Evolutionary conservation across 2,888 invertebrate species (phyloP), one percentile per base, ranked within the genome.

Genomic region (Dyspetes luteomarginatus): DNA sequence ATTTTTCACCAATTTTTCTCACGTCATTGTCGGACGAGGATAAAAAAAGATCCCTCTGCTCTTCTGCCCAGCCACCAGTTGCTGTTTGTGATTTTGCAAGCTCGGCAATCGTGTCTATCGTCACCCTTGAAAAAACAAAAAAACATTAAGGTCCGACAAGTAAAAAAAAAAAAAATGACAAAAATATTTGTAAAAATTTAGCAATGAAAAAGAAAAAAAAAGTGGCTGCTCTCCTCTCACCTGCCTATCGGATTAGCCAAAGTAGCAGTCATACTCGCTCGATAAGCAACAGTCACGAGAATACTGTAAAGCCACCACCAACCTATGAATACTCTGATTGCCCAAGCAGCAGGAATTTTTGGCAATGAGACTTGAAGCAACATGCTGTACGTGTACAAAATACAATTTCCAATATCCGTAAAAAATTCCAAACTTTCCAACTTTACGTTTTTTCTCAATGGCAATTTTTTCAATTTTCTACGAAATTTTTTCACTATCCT

Each of bases 231-330:
- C 28, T 19, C 12, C 26, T 76, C 84, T 88, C 91, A 95, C 95
- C 94, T 94, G 9, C 95, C 95, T 0, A 95, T 93, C 26, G 97
- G 97, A 90, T 95, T 96, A 0, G 97, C 96, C 58, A 97, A 92
- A 68, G 96, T 96, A 0, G 97, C 97, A 0, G 97, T 97, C 94
- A 97, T 95, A 86, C 97, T 97, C 0, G 97, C 97, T 87, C 96
- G 93, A 89, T 97, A 97, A 0, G 96, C 94, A 0, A 97, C 96
- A 0, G 96, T 96, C 3, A 97, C 93, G 2, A 97, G 93, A 80
- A 97, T 95, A 87, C 96, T 96, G 89, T 97, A 97, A 1, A 97
- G 91, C 97, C 97, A 97, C 92, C 97, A 97, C 95, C 97, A 97
- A 0, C 97, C 97, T 0, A 97, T 97, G 12, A 97, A 93, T 28